Evolutionary conservation across 2,888 invertebrate species (phyloP), one percentile per base, ranked within the genome.

Genomic region (Minunthozetes semirufus): DNA sequence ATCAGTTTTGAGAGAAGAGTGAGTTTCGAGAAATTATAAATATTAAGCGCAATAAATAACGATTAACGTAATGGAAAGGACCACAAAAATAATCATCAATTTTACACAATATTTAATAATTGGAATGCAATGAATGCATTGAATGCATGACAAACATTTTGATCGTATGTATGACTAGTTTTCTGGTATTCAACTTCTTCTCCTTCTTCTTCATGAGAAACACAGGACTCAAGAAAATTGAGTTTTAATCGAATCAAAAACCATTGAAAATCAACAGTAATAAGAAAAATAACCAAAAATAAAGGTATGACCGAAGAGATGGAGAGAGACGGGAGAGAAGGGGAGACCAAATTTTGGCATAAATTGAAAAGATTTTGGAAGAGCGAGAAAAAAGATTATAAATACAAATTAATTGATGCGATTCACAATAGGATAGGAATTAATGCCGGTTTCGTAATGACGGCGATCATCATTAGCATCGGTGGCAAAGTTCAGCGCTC

Each of bases 31-130:
- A 70, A 9, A 70, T 70, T 70, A 70, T 70, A 70, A 70, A 70
- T 70, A 70, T 70, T 70, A 70, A 70, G 33, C 22, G 70, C 70
- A 70, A 70, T 70, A 70, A 70, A 70, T 70, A 70, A 70, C 70
- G 46, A 70, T 70, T 70, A 70, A 48, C 42, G 46, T 46, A 66
- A 66, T 48, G 70, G 9, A 70, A 70, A 70, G 11, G 46, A 70
- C 70, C 48, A 48, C 70, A 70, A 70, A 70, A 70, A 70, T 70
- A 70, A 42, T 70, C 70, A 70, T 70, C 70, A 70, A 70, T 70
- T 70, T 70, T 70, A 70, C 46, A 70, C 70, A 70, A 70, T 70
- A 70, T 70, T 70, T 70, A 22, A 48, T 70, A 70, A 70, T 70
- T 25, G 63, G 63, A 68, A 42, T 68, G 63, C 63, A 63, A 33